Evolutionary conservation across 2,113 vertebrate genomes (phyloP), one percentile per base, ranked within the genome.

Genomic region (Mastomys coucha): DNA sequence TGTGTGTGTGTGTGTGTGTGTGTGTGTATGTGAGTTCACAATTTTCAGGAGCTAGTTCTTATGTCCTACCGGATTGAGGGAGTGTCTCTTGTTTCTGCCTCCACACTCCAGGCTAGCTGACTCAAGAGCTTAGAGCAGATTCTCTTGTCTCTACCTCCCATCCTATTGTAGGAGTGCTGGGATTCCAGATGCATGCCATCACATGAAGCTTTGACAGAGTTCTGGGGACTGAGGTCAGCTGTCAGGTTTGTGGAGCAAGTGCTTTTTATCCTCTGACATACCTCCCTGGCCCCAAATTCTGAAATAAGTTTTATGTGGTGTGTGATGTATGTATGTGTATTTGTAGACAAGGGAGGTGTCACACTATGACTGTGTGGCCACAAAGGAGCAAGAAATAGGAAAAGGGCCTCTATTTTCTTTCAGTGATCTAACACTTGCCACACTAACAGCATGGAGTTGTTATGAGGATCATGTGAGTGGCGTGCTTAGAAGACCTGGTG

Each of bases 401-500:
- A 77, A 67, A 73, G 63, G 36, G 0, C 20, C 78, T 69, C 42
- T 9, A 1, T 16, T 73, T 91, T 63, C 56, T 72, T 33, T 22
- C 26, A 42, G 70, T 33, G 76, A 42, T 19, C 12, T 53, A 5
- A 56, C 19, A n/a, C 49, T 80, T 53, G 33, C 26, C 77, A 49
- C 51, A 75, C 11, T 14, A 75, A 51, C 7, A 5, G 31, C 33
- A 14, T 1, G 8, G 85, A 58, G 28, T 4, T n/a, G 7, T 87
- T 22, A 2, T 22, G 31, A 60, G 22, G 6, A 63, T 45, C 22
- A 11, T 7, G 17, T 36, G 22, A 84, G 11, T n/a, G 39, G n/a
- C n/a, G 19, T 12, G 10, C 19, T 80, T 14, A 12, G n/a, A 89
- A 56, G 73, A 39, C 8, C 33, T 53, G 0, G 0, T 4, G 39